Evolutionary conservation across 92 coral and sea anemone species (phyloP).

Genomic region (Phenganax stokvisi): DNA sequence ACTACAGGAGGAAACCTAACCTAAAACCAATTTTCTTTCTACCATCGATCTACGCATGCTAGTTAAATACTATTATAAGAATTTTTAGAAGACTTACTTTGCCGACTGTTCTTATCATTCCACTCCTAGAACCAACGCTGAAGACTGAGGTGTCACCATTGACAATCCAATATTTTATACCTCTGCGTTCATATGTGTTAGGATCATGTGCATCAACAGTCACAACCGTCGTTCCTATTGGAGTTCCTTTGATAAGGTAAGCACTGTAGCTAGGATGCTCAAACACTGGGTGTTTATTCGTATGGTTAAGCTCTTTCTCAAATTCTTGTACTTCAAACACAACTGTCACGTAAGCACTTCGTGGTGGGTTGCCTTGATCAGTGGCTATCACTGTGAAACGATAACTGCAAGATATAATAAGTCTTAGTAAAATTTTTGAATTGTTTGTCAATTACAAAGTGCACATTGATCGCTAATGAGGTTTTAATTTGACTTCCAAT

Average conservation of each 20-base stretch:
- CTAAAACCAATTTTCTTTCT: too few relatives aligned
- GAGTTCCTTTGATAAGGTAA: not conserved
- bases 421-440: too few relatives aligned
- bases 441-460: too few relatives aligned
- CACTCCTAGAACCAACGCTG: not conserved
- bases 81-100: too few relatives aligned
- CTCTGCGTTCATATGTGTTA: not conserved
- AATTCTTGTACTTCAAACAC: not conserved
- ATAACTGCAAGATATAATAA: not conserved
- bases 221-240: not conserved
- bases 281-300: constrained; percentile 10
- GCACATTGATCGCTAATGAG: not conserved
- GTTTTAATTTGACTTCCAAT: not conserved
- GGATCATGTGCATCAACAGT: constrained; percentile 21
- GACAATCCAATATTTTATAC: not conserved
- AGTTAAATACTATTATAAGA: too few relatives aligned
- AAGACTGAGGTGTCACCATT: constrained; percentile 1
- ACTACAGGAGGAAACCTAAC: too few relatives aligned
- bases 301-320: not conserved
- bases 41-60: too few relatives aligned
- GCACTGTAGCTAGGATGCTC: not conserved
- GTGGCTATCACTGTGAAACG: not conserved
- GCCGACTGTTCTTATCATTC: constrained; percentile 1
- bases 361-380: constrained; percentile 19
- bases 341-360: constrained; percentile 1